Percentiles rank a stretch among this genome's conserved stretches.
phyloP scores from a whole-genome alignment of 2,888 invertebrate genomes.

The Acleris cristana region DNA sequence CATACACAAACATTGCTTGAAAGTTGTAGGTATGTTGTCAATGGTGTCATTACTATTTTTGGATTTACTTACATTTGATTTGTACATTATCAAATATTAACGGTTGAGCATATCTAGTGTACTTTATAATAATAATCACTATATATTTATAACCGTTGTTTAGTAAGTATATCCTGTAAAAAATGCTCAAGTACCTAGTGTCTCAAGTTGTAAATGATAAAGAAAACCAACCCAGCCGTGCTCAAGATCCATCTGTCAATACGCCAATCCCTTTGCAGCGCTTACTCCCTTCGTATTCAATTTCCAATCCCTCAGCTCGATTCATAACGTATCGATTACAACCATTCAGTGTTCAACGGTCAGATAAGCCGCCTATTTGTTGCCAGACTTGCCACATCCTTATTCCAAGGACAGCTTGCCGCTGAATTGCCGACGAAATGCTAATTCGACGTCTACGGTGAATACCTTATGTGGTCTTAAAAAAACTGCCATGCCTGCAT shows the following conservation, averaged over 20 bases:
- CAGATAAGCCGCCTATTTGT: conserved; percentile 66
- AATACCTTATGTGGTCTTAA: conserved; percentile 72
- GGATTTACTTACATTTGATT: neutral
- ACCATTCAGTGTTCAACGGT: conserved; percentile 41
- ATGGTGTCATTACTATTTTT: neutral
- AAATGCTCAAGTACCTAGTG: conserved; percentile 1
- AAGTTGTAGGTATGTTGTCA: too few species aligned
- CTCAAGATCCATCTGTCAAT: conserved; percentile 33
- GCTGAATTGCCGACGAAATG: conserved; percentile 73
- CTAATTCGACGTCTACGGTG: conserved; percentile 73
- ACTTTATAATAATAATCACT: too few species aligned
- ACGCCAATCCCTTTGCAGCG: conserved; percentile 24
- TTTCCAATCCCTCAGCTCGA: conserved; percentile 18
- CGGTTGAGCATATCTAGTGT: too few species aligned
- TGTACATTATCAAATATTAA: too few species aligned
- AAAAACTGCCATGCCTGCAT: conserved; percentile 61
- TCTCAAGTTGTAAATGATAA: conserved; percentile 21
- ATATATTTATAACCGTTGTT: neutral
- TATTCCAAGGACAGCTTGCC: conserved; percentile 76
- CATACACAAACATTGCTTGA: too few species aligned
- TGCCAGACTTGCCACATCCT: conserved; percentile 60
- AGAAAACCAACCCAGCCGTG: conserved; percentile 18
- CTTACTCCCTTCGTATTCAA: conserved; percentile 19
- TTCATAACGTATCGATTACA: conserved; percentile 34
- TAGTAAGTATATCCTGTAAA: neutral